Conservation (phyloP, 2,113 vertebrate species). For the Tenebrosternarchus preto region DNA sequence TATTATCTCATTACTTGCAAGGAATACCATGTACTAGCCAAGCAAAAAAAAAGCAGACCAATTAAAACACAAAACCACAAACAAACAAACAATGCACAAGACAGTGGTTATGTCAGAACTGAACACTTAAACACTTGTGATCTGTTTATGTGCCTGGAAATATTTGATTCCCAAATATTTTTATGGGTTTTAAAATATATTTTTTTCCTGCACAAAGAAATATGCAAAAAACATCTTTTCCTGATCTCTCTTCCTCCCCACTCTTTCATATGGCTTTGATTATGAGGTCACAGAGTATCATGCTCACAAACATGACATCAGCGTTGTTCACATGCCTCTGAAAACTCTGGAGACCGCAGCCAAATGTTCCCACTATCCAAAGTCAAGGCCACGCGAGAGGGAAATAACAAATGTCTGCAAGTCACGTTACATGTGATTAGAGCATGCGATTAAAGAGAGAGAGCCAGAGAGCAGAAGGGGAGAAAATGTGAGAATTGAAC, state of each 20-base stretch:
- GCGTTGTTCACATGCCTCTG: slow-evolving; percentile 48
- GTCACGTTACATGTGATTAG: not conserved
- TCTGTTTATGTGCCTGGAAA: slow-evolving; percentile 21
- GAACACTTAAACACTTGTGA: not conserved
- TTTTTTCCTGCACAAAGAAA: slow-evolving; percentile 3
- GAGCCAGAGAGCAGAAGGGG: not conserved
- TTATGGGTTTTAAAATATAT: not conserved
- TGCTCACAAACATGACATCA: slow-evolving; percentile 64
- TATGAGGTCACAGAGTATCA: slow-evolving; percentile 63
- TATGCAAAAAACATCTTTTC: slow-evolving; percentile 27
- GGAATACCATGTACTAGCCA: slow-evolving; percentile 10
- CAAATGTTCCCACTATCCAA: slow-evolving; percentile 48
- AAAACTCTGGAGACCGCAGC: slow-evolving; percentile 56
- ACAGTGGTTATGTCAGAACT: slow-evolving; percentile 5
- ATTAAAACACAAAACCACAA: not conserved
- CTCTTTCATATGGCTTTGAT: slow-evolving; percentile 74
- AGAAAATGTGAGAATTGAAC: not conserved
- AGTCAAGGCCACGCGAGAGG: not conserved
- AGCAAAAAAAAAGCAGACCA: not conserved
- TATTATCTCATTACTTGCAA: not conserved
- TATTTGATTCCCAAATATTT: not conserved
- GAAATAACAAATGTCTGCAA: not conserved
- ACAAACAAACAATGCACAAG: not conserved
- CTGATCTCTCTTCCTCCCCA: slow-evolving; percentile 53
- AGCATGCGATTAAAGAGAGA: not conserved